These are phyloP conservation scores for Myocastor coypus DNA, from an alignment of 2,113 vertebrate species.

Conservation along the genomic window DNA sequence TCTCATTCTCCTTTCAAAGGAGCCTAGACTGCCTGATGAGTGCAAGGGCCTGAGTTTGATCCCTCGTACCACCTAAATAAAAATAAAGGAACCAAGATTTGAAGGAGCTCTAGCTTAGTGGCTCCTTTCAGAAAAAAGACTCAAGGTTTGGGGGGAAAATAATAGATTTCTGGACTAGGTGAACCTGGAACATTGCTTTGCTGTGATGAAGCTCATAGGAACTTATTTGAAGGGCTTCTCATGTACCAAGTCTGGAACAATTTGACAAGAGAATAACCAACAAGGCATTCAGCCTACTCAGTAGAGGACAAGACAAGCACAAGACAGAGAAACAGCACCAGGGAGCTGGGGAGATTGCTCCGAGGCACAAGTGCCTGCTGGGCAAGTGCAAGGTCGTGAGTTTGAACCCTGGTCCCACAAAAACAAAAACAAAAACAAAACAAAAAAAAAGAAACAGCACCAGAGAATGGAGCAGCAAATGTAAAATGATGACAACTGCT, in stretches of 20 bases:
- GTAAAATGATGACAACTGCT: background rate
- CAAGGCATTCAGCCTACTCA: background rate
- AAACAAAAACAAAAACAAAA: too few species aligned
- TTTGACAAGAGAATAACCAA: background rate
- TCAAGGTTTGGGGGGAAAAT: background rate
- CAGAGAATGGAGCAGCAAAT: background rate
- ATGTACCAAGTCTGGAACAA: background rate
- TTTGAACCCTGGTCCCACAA: too few species aligned
- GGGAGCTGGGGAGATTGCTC: too few species aligned
- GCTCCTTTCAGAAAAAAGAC: background rate
- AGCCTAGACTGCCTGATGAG: background rate
- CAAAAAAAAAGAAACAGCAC: too few species aligned
- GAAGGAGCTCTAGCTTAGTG: background rate
- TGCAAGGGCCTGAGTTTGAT: too few species aligned
- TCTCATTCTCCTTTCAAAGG: conserved; percentile 10
- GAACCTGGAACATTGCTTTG: background rate
- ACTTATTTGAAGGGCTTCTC: background rate
- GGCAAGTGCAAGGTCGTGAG: too few species aligned
- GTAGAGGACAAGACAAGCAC: too few species aligned
- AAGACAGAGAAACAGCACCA: background rate
- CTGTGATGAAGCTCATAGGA: background rate
- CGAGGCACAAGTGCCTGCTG: too few species aligned
- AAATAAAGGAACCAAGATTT: background rate
- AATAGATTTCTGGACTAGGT: background rate
- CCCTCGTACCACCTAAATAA: too few species aligned